Evolutionary conservation across 1,140 invertebrate genomes (phyloP).

Genomic region (Nautilus pompilius): DNA sequence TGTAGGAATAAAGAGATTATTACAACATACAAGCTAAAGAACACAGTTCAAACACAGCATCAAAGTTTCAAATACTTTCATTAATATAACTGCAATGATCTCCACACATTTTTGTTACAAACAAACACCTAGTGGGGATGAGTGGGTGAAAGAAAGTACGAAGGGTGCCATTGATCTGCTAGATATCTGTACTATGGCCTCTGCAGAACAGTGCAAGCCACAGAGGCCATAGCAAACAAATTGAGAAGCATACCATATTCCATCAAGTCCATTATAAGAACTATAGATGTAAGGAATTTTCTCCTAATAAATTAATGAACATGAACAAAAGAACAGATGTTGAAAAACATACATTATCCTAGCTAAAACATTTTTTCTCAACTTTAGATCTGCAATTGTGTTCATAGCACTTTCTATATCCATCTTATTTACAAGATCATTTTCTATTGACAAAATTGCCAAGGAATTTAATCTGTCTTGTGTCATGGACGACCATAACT

Average conservation of each 20-base stretch:
- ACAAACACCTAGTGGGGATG: no score
- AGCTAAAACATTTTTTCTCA: neutral
- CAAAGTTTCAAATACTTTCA: neutral
- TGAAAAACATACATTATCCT: neutral
- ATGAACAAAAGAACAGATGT: neutral
- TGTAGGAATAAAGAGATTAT: neutral
- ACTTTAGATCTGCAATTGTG: neutral
- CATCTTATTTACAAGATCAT: neutral
- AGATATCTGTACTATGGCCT: no score
- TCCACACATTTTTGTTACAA: no score
- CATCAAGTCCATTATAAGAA: neutral
- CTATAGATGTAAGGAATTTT: neutral
- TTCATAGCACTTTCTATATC: neutral
- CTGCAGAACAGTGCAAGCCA: no score
- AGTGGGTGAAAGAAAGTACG: no score
- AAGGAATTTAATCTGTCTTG: neutral
- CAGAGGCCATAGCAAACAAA: neutral
- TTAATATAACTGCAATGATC: neutral
- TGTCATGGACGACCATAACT: neutral
- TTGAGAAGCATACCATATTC: neutral
- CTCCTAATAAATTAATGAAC: neutral
- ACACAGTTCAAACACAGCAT: neutral
- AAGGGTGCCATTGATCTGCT: no score
- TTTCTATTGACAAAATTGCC: neutral
- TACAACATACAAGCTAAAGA: neutral